Conservation (phyloP, 2,113 vertebrate genomes). For the Mirza zaza region DNA sequence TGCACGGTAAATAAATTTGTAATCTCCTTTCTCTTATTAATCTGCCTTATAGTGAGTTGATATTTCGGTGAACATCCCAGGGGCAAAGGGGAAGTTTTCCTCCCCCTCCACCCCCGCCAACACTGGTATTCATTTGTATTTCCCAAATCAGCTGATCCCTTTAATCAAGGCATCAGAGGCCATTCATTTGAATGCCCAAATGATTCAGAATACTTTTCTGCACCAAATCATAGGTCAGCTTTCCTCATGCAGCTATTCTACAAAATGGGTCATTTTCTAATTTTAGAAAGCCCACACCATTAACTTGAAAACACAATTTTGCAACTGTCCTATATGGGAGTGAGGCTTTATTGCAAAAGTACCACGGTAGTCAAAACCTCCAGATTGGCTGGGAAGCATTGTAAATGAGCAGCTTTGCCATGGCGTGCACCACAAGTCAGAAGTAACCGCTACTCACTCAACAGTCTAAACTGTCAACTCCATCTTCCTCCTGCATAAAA, state of each 20-base stretch:
- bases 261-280: conserved; percentile 32
- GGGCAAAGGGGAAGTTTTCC: too few relatives aligned
- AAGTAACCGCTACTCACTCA: conserved; percentile 78
- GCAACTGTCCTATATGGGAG: conserved; percentile 49
- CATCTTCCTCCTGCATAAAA: conserved; percentile 84
- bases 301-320: conserved; percentile 31
- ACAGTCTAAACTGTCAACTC: conserved; percentile 83
- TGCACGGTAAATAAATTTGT: too few relatives aligned
- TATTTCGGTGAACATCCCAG: too few relatives aligned
- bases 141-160: background rate
- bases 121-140: background rate
- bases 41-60: too few relatives aligned
- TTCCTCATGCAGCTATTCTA: conserved; percentile 6
- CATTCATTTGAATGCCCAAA: background rate
- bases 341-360: conserved; percentile 70
- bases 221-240: background rate
- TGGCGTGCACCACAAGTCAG: conserved; percentile 57
- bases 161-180: background rate
- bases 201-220: background rate
- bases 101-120: too few relatives aligned
- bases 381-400: conserved; percentile 70
- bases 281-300: conserved; percentile 15
- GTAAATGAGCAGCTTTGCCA: conserved; percentile 77
- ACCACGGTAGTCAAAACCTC: conserved; percentile 48
- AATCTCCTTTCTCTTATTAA: too few relatives aligned